Base-by-base conservation (phyloP, 2,113 vertebrate species). In the Poicephalus meyeri region DNA sequence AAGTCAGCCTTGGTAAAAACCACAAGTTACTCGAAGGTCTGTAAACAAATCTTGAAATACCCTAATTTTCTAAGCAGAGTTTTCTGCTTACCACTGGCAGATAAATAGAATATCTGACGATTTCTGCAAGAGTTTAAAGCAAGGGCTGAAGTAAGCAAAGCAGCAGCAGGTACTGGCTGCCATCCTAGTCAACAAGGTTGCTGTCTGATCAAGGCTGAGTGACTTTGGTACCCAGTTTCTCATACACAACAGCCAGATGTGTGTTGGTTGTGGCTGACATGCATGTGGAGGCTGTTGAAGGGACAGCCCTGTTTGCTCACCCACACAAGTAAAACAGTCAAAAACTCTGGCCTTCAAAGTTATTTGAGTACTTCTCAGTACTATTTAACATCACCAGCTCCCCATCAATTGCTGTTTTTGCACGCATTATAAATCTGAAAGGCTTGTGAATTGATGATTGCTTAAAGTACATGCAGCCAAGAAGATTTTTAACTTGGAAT, bases 81-180 rank as follows among this genome's bases (percentile, higher is more conserved):
- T 83, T 93, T 86, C 68, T 94, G 60, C 58, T 83, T 15, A 37
- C 39, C 16, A 13, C 55, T 86, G 80, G 23, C 33, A 82, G 72
- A 76, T 91, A 88, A 86, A 78, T 68, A 46, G 47, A 89, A 78
- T 91, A 81, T 81, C 52, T 64, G 77, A 55, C 65, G 76, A 17
- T 69, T 84, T 64, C 72, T 64, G 77, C 64, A 41, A 41, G 90
- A 90, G 86, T 71, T 93, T 86, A 64, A 92, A 93, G 63, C 77
- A n/a, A 42, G 80, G 71, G 12, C 53, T 86, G 86, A 73, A 95
- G 35, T 53, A 20, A 60, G n/a, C 28, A 20, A 72, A 78, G 46
- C 24, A 39, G 53, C 15, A 52, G 60, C 31, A 61, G 29, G 21
- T 86, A 50, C 76, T 33, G 44, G 28, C 31, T 52, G 47, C 44